These are phyloP conservation scores for Odontamblyopus lacepedii DNA, from an alignment of 2,797 vertebrate genomes.

Conservation along the genomic window DNA sequence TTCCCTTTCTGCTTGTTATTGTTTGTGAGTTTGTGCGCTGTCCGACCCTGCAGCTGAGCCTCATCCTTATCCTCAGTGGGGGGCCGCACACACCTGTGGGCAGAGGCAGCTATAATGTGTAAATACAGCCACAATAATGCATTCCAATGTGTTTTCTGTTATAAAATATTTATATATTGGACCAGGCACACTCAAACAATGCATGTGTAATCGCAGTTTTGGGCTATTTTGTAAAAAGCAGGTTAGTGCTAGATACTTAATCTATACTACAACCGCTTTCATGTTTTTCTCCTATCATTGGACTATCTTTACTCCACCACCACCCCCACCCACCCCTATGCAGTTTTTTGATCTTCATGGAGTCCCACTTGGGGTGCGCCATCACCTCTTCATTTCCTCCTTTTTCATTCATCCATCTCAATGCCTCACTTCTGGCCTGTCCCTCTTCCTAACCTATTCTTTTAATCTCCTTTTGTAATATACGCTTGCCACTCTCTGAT, in stretches of 20 bases:
- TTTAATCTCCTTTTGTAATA: constrained; percentile 25
- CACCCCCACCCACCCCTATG: neutral
- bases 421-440: constrained; percentile 17
- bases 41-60: constrained; percentile 66
- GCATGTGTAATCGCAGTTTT: constrained; percentile 3
- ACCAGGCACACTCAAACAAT: constrained; percentile 1
- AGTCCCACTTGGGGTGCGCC: constrained; percentile 13
- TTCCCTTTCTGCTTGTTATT: constrained; percentile 51
- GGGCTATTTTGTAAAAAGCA: constrained; percentile 5
- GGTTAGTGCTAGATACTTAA: neutral
- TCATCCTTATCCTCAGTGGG: constrained; percentile 42
- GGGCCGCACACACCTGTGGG: constrained; percentile 52
- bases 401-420: constrained; percentile 16
- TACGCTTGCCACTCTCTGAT: constrained; percentile 24
- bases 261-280: constrained; percentile 3
- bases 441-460: constrained; percentile 11
- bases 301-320: neutral
- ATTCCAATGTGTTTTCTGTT: constrained; percentile 16
- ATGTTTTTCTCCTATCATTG: neutral
- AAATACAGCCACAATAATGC: constrained; percentile 30
- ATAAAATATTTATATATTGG: constrained; percentile 31
- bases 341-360: constrained; percentile 12
- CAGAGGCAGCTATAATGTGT: constrained; percentile 27
- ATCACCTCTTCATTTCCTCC: constrained; percentile 22
- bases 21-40: constrained; percentile 42